A percentile compares a stretch with the other conserved stretches of the same genome.
phyloP scores from a whole-genome alignment of 1,140 invertebrate species.

The Drosophila bocki region DNA sequence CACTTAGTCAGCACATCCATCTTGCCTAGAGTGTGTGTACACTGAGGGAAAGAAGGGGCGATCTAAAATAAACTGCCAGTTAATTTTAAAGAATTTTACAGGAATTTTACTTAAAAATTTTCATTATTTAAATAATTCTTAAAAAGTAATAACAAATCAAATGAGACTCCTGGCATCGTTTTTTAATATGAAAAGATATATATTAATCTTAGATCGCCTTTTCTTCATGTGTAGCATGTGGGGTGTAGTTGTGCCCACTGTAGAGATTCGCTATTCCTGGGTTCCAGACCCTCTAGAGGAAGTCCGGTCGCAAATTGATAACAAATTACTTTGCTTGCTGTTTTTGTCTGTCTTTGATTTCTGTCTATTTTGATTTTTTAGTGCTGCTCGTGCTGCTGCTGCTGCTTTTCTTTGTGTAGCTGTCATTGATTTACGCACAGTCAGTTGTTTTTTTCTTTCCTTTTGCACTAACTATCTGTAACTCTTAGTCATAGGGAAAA shows the following conservation, averaged over 20 bases:
- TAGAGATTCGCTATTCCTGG: constrained; percentile 23
- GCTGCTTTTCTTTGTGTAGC: constrained; percentile 17
- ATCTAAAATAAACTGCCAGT: not conserved
- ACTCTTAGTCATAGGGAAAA: constrained; percentile 37
- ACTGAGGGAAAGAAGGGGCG: constrained; percentile 11
- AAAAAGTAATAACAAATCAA: no score
- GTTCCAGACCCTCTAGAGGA: constrained; percentile 17
- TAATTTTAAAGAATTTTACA: not conserved
- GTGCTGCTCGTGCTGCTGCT: constrained; percentile 11
- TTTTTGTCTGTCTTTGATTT: constrained; percentile 34
- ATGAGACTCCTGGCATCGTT: no score
- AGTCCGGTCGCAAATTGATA: constrained; percentile 52
- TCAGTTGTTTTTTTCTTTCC: constrained; percentile 15
- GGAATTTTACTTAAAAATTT: not conserved
- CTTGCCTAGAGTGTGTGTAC: constrained; percentile 26
- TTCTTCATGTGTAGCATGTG: constrained; percentile 2
- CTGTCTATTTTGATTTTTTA: constrained; percentile 40
- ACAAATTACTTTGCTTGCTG: constrained; percentile 51
- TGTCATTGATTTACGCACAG: constrained; percentile 49
- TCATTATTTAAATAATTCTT: no score
- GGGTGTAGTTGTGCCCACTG: constrained; percentile 23
- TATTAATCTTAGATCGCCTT: constrained; percentile 4
- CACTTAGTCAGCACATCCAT: constrained; percentile 47
- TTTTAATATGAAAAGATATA: no score
- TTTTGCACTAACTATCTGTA: constrained; percentile 18